phyloP scores from a whole-genome alignment of 2,797 vertebrate genomes.

The Austrolebias charrua region DNA sequence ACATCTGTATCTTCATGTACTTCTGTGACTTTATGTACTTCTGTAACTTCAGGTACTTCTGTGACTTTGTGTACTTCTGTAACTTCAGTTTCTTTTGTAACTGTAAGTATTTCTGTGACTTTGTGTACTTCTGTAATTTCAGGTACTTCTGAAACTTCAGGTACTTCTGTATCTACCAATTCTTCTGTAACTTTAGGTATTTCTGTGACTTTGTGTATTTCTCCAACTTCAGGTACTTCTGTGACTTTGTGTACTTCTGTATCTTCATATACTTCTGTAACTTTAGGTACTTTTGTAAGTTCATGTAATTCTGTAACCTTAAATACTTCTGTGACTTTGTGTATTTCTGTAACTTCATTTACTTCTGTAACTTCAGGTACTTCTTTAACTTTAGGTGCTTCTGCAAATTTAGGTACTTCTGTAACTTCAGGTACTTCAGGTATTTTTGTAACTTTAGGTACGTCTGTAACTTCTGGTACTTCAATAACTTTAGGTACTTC shows the following conservation, averaged over 20 bases:
- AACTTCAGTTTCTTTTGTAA: too few species aligned
- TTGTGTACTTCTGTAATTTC: neutral
- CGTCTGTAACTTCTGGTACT: neutral
- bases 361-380: neutral
- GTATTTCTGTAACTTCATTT: too few species aligned
- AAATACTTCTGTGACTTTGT: slow-evolving; percentile 6
- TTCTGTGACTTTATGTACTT: neutral
- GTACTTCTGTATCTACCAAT: neutral
- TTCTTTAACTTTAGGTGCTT: slow-evolving; percentile 24
- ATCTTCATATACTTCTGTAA: too few species aligned
- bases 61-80: neutral
- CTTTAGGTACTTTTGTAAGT: neutral
- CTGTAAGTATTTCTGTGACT: too few species aligned
- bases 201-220: too few species aligned
- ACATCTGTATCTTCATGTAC: neutral
- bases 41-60: too few species aligned
- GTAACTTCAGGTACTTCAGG: neutral
- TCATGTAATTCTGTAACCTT: slow-evolving; percentile 8
- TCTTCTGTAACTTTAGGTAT: too few species aligned
- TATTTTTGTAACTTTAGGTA: too few species aligned
- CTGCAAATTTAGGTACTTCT: neutral
- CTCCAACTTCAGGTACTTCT: too few species aligned
- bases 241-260: too few species aligned
- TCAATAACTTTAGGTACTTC: slow-evolving; percentile 17
- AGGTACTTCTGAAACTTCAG: too few species aligned